Base-by-base conservation (phyloP, 2,888 invertebrate species). In the Branchellion lobata region DNA sequence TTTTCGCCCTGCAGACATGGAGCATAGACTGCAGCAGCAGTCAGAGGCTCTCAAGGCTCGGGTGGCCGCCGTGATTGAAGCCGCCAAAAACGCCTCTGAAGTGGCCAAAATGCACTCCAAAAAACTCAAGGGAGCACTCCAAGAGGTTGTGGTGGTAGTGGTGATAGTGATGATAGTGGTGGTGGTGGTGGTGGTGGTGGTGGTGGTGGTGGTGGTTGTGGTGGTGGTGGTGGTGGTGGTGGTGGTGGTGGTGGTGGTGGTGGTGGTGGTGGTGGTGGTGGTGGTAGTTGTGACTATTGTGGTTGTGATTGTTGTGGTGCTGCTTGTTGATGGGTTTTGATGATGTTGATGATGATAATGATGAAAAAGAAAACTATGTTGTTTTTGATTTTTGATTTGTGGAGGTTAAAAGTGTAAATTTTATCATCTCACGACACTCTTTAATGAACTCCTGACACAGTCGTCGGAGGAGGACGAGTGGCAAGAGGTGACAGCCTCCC, bases 51-150 rank as follows among this genome's bases (percentile, higher is more conserved):
- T 82, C 68, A 81, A 81, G 75, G 21, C 33, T 51, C 83, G 84
- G 61, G 83, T 81, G 1, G 83, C 83, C n/a, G 82, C 83, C n/a
- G 82, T 83, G 0, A 86, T 81, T 21, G 78, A 82, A 36, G 80
- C 81, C 24, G 85, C 85, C 0, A 40, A 84, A 1, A 83, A 83
- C 27, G 80, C 85, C 0, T 82, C 84, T 5, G 80, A 83, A 8
- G 81, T 84, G 14, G 85, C 84, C 21, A 82, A 83, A n/a, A 80
- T 84, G 1, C 89, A 89, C 82, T 85, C 86, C 11, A 80, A 84
- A 34, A 81, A 85, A 36, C 83, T 89, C 65, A 87, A 86, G 81
- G 84, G 85, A 78, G 88, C 89, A 31, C 87, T 89, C 85, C 87
- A 88, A 40, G 80, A 75, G 14, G 27, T 24, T 18, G 61, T 57